Percentiles rank a stretch among this genome's conserved stretches.
Conservation (phyloP, 1,140 invertebrate genomes). For the Nautilus pompilius region DNA sequence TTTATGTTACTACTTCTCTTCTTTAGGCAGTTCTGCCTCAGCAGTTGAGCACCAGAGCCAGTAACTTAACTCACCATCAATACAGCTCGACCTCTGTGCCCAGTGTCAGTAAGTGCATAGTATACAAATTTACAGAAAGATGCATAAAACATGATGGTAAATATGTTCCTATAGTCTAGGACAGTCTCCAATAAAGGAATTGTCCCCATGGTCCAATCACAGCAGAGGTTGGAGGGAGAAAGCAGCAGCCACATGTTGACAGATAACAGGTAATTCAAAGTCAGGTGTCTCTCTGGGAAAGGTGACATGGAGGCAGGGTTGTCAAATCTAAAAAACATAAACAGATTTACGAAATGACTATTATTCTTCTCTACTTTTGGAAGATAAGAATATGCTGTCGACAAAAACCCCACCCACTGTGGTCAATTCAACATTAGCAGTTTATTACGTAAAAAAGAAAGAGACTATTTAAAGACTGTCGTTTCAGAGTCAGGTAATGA, state of each 20-base stretch:
- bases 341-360: no score
- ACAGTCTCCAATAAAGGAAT: constrained; percentile 81
- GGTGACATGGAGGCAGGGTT: constrained; percentile 83
- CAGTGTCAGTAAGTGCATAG: constrained; percentile 66
- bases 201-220: constrained; percentile 99
- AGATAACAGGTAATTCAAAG: constrained; percentile 88
- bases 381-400: no score
- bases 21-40: no score
- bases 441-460: no score
- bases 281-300: constrained; percentile 78
- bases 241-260: constrained; percentile 88
- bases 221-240: constrained; percentile 86
- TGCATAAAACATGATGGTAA: constrained; percentile 71
- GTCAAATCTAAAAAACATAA: constrained; percentile 70
- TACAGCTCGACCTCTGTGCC: constrained; percentile 70
- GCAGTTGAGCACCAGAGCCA: no score
- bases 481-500: no score
- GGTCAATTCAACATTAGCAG: no score
- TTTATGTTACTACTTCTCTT: no score
- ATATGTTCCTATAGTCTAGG: constrained; percentile 78
- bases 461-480: no score
- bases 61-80: constrained; percentile 76
- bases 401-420: no score
- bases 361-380: no score
- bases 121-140: constrained; percentile 65